These are phyloP conservation scores for Echinarachnius parma DNA, from an alignment of 53 echinoderm and acorn worm genomes.

Conservation along the genomic window DNA sequence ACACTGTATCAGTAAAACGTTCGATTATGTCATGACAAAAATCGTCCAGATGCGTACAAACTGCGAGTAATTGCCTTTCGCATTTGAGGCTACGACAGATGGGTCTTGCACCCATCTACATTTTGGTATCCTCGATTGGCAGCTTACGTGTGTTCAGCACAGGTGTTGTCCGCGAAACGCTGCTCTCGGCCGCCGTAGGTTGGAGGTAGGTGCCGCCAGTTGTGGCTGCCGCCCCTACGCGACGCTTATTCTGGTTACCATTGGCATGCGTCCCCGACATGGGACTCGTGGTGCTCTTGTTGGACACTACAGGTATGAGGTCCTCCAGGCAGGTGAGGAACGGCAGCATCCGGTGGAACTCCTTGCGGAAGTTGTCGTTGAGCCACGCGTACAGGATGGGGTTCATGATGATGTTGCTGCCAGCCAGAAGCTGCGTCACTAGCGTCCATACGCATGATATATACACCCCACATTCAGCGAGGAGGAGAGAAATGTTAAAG, in stretches of 20 bases:
- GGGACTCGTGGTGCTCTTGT: slow-evolving; percentile 56
- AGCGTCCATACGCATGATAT: slow-evolving; percentile 11
- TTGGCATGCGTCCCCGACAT: slow-evolving; percentile 65
- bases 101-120: slow-evolving; percentile 21
- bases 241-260: slow-evolving; percentile 51
- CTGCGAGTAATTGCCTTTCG: slow-evolving; percentile 21
- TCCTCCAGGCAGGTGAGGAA: slow-evolving; percentile 71
- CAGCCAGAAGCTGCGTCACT: slow-evolving; percentile 59
- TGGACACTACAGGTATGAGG: slow-evolving; percentile 20
- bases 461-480: slow-evolving; percentile 40
- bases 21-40: slow-evolving; percentile 1
- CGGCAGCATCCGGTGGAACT: slow-evolving; percentile 79
- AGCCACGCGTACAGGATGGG: slow-evolving; percentile 89
- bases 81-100: not conserved
- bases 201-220: slow-evolving; percentile 78
- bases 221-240: slow-evolving; percentile 43
- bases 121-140: slow-evolving; percentile 45
- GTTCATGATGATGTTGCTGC: slow-evolving; percentile 68
- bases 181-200: slow-evolving; percentile 57
- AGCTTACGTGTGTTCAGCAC: slow-evolving; percentile 45
- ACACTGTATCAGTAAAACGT: slow-evolving; percentile 41
- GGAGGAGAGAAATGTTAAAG: slow-evolving; percentile 53
- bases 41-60: slow-evolving; percentile 2
- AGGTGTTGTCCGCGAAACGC: slow-evolving; percentile 36
- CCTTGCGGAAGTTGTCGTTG: slow-evolving; percentile 91